Base-by-base conservation (phyloP, 2,113 vertebrate genomes). In the Camarhynchus parvulus region DNA sequence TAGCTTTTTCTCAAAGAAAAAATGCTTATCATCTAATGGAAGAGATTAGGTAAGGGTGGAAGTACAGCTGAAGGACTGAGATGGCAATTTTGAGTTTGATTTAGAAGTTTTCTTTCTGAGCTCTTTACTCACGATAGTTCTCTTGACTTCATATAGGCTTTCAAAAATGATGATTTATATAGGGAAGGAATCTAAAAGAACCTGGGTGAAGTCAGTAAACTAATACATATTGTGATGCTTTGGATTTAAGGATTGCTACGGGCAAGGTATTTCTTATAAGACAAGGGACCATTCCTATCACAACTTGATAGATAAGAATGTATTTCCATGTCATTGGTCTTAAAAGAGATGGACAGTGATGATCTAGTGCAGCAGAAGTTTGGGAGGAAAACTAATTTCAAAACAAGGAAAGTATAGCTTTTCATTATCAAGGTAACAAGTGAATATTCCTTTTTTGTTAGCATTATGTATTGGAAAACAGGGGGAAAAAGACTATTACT, bases 401-500 rank as follows among this genome's bases (percentile, higher is more conserved):
- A 62, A 87, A 42, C 18, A 77, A 75, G 47, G 67, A 22, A 16
- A 46, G 23, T 24, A 10, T 13, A 39, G 30, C 30, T 67, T 75
- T 63, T 85, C 7, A 21, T 82, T 87, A 30, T 58, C 47, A 68
- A 37, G 31, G 22, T 31, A 78, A 55, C 18, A 78, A 50, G 6
- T 58, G 31, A 90, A 35, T 88, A 31, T 49, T 93, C 35, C 46
- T 86, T 17, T 13, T 42, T 55, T 37, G 23, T 42, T 87, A 78
- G 46, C 47, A 7, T 19, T 77, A 13, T 20, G 19, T n/a, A 13
- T 44, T 4, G 9, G 53, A 64, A 87, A 83, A 49, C 1, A 7
- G 18, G 5, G 10, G 17, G 1, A 1, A 6, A 42, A 30, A 9
- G 4, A 14, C 9, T 1, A 9, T 80, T 67, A 8, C 8, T 77